Evolutionary conservation across 2,113 vertebrate species (phyloP).

Genomic region (Cryptotis parvus): DNA sequence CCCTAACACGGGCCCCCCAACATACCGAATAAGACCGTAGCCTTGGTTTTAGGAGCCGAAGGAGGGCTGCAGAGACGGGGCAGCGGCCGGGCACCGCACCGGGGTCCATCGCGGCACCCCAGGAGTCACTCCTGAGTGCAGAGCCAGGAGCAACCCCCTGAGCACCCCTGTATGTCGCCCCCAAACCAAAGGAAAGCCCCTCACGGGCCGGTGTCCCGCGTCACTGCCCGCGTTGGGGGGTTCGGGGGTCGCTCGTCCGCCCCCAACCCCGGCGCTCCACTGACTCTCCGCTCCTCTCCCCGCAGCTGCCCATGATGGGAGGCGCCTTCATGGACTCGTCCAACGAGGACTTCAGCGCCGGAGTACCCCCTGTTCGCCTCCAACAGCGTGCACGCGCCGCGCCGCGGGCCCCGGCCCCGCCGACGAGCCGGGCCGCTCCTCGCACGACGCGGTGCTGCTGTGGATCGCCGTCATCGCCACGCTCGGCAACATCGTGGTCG

Average conservation of each 20-base stretch:
- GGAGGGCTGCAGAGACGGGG: too few species aligned
- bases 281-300: constrained; percentile 71
- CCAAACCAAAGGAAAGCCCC: neutral
- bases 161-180: neutral
- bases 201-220: too few species aligned
- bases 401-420: constrained; percentile 89
- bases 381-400: constrained; percentile 92
- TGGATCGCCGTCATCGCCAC: constrained; percentile 99
- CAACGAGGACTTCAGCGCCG: constrained; percentile 96
- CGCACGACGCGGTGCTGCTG: constrained; percentile 96
- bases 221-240: too few species aligned
- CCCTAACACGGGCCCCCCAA: too few species aligned
- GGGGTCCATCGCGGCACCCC: too few species aligned
- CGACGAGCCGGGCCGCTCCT: constrained; percentile 93
- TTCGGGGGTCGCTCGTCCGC: too few species aligned
- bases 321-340: constrained; percentile 99
- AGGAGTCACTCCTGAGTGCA: neutral
- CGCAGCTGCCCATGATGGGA: constrained; percentile 98
- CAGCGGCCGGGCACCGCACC: too few species aligned
- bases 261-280: too few species aligned
- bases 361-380: constrained; percentile 98
- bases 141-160: neutral
- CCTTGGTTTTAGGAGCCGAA: too few species aligned
- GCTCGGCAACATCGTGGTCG: constrained; percentile 98
- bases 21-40: too few species aligned